Percentiles rank a stretch among this genome's conserved stretches.
phyloP scores from a whole-genome alignment of 35 echinoderm and acorn worm genomes.

The Lytechinus variegatus region DNA sequence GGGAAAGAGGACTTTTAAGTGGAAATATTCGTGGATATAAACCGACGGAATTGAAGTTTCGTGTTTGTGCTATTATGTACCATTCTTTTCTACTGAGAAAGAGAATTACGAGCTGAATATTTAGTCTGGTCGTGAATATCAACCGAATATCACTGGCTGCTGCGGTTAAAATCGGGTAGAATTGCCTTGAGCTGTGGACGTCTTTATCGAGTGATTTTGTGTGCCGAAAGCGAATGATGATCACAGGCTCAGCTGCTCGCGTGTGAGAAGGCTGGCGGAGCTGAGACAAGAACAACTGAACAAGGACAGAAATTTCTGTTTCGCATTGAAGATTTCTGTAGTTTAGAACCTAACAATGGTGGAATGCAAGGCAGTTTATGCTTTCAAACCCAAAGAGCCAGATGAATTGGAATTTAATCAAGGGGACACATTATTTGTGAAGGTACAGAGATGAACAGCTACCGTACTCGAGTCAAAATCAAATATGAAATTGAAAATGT shows the following conservation, averaged over 20 bases:
- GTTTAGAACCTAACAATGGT: slow-evolving; percentile 24
- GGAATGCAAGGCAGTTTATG: slow-evolving; percentile 39
- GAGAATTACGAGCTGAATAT: not conserved
- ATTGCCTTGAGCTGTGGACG: not conserved
- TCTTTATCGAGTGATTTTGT: not conserved
- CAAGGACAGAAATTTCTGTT: not conserved
- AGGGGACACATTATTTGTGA: slow-evolving; percentile 25
- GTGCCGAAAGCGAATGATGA: not conserved
- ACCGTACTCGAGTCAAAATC: too few relatives aligned
- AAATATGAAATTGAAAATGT: too few relatives aligned
- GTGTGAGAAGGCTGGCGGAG: not conserved
- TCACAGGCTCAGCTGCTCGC: not conserved
- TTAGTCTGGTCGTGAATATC: not conserved
- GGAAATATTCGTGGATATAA: slow-evolving; percentile 30
- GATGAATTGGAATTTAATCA: slow-evolving; percentile 55
- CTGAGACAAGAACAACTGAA: not conserved
- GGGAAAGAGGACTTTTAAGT: not conserved
- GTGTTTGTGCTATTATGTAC: not conserved
- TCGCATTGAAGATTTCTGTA: not conserved
- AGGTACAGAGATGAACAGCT: not conserved
- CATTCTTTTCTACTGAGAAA: not conserved
- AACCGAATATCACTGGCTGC: not conserved
- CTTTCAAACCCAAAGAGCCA: slow-evolving; percentile 41
- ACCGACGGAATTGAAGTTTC: not conserved
- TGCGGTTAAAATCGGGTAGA: not conserved